Percentiles rank a stretch among this genome's conserved stretches.
Conservation (phyloP, 2,113 vertebrate species). For the Gobiocypris rarus region DNA sequence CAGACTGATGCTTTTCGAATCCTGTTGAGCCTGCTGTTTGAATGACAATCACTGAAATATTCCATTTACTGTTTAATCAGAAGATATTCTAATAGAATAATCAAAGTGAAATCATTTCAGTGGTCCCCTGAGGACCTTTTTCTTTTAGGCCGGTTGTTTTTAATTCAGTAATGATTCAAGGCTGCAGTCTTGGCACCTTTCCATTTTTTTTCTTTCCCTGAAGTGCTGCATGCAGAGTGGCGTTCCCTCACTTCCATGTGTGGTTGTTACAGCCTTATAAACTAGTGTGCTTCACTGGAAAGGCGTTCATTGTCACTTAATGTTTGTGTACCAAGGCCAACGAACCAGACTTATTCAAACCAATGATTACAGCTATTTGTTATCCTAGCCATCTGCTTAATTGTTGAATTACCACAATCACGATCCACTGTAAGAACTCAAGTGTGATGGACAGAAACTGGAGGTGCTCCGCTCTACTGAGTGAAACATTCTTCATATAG, state of each 20-base stretch:
- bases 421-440: background rate
- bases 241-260: slow-evolving; percentile 1
- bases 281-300: background rate
- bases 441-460: background rate
- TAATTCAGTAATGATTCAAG: slow-evolving; percentile 14
- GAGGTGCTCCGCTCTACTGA: background rate
- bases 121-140: background rate
- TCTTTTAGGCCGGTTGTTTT: background rate
- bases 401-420: slow-evolving; percentile 4
- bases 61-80: slow-evolving; percentile 14
- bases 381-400: background rate
- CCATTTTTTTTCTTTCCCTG: background rate
- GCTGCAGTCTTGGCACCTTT: slow-evolving; percentile 32
- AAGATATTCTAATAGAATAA: background rate
- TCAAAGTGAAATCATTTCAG: slow-evolving; percentile 5
- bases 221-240: background rate
- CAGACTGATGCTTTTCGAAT: background rate
- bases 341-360: background rate
- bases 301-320: background rate
- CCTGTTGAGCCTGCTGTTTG: background rate
- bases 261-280: background rate
- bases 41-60: slow-evolving; percentile 11
- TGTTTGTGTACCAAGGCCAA: slow-evolving; percentile 7
- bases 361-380: slow-evolving; percentile 8
- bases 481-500: background rate